Conservation (phyloP, 2,888 invertebrate genomes). For the Crepidodera aurea region DNA sequence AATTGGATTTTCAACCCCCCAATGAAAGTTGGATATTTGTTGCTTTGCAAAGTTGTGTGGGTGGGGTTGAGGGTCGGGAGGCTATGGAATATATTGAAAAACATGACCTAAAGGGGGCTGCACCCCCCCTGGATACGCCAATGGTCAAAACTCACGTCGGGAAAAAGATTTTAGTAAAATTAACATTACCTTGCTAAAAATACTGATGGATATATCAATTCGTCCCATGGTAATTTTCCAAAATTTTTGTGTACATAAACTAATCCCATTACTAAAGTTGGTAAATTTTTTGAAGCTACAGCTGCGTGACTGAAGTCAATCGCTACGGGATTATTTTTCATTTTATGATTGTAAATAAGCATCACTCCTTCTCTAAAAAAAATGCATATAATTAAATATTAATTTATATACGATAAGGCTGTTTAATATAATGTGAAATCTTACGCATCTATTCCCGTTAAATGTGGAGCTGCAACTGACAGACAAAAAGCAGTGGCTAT, state of each 20-base stretch:
- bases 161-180: too few relatives aligned
- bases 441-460: slow-evolving; percentile 81
- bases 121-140: too few relatives aligned
- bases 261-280: slow-evolving; percentile 69
- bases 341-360: slow-evolving; percentile 75
- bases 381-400: neutral
- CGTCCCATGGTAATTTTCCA: slow-evolving; percentile 68
- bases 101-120: too few relatives aligned
- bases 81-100: too few relatives aligned
- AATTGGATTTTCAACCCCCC: too few relatives aligned
- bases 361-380: slow-evolving; percentile 74
- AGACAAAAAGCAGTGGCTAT: slow-evolving; percentile 78
- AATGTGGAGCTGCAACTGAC: slow-evolving; percentile 75
- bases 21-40: too few relatives aligned
- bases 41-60: too few relatives aligned
- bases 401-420: neutral
- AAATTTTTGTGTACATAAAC: slow-evolving; percentile 65
- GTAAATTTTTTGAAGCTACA: slow-evolving; percentile 59
- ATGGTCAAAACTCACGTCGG: too few relatives aligned
- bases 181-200: slow-evolving; percentile 63
- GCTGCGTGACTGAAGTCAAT: slow-evolving; percentile 67
- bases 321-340: slow-evolving; percentile 63
- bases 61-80: too few relatives aligned
- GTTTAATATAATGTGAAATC: slow-evolving; percentile 41
- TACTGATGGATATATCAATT: slow-evolving; percentile 68